Conservation (phyloP, 2,113 vertebrate genomes). For the Cochlearius cochlearius region DNA sequence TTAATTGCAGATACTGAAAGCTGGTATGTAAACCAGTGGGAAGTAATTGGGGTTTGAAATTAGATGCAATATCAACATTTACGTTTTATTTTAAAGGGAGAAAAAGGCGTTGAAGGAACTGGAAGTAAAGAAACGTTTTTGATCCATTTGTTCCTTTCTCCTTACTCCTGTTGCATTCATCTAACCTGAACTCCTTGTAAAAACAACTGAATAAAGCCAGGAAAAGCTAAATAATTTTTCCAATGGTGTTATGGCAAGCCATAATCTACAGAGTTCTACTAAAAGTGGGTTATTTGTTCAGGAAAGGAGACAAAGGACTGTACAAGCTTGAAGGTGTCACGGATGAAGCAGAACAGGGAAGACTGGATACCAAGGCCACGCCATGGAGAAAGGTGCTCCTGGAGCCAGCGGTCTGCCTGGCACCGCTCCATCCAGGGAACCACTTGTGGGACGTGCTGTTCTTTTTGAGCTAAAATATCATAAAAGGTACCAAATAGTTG, state of each 20-base stretch:
- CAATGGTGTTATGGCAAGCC: not conserved
- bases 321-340: constrained; percentile 65
- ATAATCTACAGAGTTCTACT: not conserved
- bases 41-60: not conserved
- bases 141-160: not conserved
- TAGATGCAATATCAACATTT: not conserved
- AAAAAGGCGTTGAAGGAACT: constrained; percentile 67
- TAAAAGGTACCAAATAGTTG: not conserved
- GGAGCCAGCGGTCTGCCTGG: constrained; percentile 72
- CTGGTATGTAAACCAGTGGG: not conserved
- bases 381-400: constrained; percentile 67
- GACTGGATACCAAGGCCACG: constrained; percentile 61
- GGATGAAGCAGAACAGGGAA: constrained; percentile 72
- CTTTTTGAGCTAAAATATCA: not conserved
- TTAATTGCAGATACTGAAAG: not conserved
- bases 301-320: constrained; percentile 73
- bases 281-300: not conserved
- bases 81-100: constrained; percentile 43
- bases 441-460: constrained; percentile 58
- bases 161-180: not conserved
- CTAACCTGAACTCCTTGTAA: not conserved
- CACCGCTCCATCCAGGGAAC: constrained; percentile 69
- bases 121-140: constrained; percentile 37
- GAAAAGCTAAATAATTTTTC: not conserved
- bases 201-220: not conserved